phyloP scores from a whole-genome alignment of 2,888 invertebrate genomes.

The Ornithoptera priamus region DNA sequence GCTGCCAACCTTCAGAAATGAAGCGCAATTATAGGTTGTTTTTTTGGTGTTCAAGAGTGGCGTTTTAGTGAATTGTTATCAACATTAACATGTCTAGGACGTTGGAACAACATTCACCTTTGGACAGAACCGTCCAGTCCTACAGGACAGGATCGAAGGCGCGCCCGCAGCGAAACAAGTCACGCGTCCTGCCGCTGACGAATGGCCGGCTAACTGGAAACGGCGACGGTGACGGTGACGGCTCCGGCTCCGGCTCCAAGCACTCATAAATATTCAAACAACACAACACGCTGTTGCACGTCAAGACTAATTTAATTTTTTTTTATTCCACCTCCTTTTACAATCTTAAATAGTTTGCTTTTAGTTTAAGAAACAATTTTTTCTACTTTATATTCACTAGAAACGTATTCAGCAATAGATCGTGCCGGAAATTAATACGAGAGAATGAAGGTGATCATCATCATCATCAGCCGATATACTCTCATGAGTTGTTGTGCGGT shows the following conservation, averaged over 20 bases:
- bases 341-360: no score
- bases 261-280: conserved; percentile 27
- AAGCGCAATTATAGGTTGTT: no score
- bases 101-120: neutral
- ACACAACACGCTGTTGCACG: conserved; percentile 23
- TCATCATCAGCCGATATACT: no score
- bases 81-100: neutral
- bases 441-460: no score
- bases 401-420: no score
- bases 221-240: neutral
- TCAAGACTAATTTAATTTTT: conserved; percentile 18
- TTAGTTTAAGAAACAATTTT: neutral
- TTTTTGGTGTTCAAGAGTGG: neutral
- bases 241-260: neutral
- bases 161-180: conserved; percentile 12
- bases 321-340: neutral
- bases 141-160: neutral
- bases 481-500: no score
- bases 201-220: conserved; percentile 26
- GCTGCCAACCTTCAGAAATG: no score
- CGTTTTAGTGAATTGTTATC: no score
- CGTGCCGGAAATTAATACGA: no score
- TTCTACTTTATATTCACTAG: neutral
- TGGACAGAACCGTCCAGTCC: conserved; percentile 1
- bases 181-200: conserved; percentile 23